A percentile compares a stretch with the other conserved stretches of the same genome.
These are phyloP conservation scores for Drosophila mayaguana DNA, from an alignment of 2,888 invertebrate genomes.

Conservation along the genomic window DNA sequence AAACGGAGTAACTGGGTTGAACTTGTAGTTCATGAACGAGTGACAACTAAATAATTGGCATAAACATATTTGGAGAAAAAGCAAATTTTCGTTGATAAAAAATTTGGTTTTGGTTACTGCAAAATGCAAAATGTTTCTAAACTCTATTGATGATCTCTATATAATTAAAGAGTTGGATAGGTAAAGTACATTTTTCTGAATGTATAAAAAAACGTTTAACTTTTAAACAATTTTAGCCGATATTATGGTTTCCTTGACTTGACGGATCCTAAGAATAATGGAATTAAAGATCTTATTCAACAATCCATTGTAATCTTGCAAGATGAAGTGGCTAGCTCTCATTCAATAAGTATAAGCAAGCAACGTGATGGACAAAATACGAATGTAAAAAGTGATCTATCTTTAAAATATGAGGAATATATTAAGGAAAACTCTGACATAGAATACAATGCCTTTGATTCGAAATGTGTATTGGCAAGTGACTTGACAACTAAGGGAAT, in stretches of 20 bases:
- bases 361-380: slow-evolving; percentile 45
- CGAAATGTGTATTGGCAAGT: slow-evolving; percentile 28
- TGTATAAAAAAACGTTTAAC: too few species aligned
- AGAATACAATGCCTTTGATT: slow-evolving; percentile 14
- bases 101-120: background rate
- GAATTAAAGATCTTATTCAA: slow-evolving; percentile 92
- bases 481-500: slow-evolving; percentile 60
- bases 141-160: slow-evolving; percentile 30
- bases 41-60: background rate
- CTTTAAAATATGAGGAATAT: slow-evolving; percentile 28
- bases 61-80: background rate
- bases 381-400: slow-evolving; percentile 34
- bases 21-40: background rate
- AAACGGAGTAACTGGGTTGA: background rate
- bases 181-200: slow-evolving; percentile 3
- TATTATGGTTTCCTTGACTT: slow-evolving; percentile 96
- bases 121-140: slow-evolving; percentile 34
- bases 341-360: slow-evolving; percentile 86
- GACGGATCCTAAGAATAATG: slow-evolving; percentile 91
- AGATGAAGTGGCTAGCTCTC: slow-evolving; percentile 92
- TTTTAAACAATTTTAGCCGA: slow-evolving; percentile 87
- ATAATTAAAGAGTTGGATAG: slow-evolving; percentile 46
- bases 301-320: slow-evolving; percentile 95
- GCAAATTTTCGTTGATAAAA: background rate
- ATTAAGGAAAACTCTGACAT: slow-evolving; percentile 46